Conservation (phyloP, 2,888 invertebrate genomes). For the Ormia ochracea region DNA sequence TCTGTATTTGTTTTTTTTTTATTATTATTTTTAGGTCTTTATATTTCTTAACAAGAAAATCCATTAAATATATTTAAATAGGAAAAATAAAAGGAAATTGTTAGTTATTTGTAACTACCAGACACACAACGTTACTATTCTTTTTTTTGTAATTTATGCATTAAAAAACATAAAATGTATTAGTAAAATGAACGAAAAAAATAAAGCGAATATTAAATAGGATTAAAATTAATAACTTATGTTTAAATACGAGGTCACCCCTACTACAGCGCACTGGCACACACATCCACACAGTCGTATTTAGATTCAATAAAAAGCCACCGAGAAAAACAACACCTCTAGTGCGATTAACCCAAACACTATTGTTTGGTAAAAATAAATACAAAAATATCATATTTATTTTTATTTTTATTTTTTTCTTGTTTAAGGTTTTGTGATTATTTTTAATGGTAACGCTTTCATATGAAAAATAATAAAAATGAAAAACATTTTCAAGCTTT, state of each 20-base stretch:
- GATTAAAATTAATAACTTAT: conserved; percentile 59
- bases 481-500: neutral
- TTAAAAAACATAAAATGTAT: neutral
- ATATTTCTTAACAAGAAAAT: conserved; percentile 53
- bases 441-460: neutral
- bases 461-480: neutral
- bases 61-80: conserved; percentile 57
- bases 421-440: neutral
- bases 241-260: conserved; percentile 60
- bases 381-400: too few species aligned
- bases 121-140: conserved; percentile 7
- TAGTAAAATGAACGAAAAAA: conserved; percentile 25
- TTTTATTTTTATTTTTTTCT: neutral
- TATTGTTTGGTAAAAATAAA: conserved; percentile 2
- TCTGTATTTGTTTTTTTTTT: neutral
- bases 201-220: conserved; percentile 50
- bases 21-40: conserved; percentile 3
- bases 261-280: too few species aligned
- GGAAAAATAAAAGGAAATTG: neutral
- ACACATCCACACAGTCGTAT: neutral
- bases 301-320: conserved; percentile 16
- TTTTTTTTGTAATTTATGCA: neutral
- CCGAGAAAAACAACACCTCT: conserved; percentile 41
- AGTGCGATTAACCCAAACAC: conserved; percentile 24
- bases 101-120: neutral